Percentiles rank a stretch among this genome's conserved stretches.
Conservation (phyloP, 2,888 invertebrate species). For the Harpagoxenus sublaevis region DNA sequence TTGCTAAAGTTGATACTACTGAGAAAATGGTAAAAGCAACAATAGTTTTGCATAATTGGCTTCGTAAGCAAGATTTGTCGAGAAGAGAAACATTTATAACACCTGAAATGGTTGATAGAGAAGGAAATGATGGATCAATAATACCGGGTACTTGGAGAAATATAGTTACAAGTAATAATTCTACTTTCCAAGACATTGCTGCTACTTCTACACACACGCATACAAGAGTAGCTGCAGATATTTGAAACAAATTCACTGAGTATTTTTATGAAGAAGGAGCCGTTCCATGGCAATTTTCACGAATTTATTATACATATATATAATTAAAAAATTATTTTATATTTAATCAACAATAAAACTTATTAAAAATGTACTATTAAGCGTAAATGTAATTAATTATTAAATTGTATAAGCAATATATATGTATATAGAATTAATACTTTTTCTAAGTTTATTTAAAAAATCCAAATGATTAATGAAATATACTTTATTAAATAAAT, state of each 20-base stretch:
- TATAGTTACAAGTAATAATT: neutral
- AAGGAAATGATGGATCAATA: neutral
- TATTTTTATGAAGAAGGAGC: constrained; percentile 10
- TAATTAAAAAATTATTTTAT: neutral
- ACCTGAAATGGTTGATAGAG: neutral
- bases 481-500: neutral
- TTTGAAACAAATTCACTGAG: neutral
- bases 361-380: too few relatives aligned
- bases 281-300: constrained; percentile 2
- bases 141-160: constrained; percentile 2
- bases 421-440: too few relatives aligned
- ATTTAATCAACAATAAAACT: neutral
- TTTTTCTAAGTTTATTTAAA: neutral
- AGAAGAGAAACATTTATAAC: constrained; percentile 4
- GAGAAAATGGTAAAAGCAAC: neutral
- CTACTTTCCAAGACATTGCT: neutral
- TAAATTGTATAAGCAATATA: too few relatives aligned
- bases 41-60: neutral
- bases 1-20: neutral
- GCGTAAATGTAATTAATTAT: too few relatives aligned
- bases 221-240: neutral
- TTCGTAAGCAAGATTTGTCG: neutral
- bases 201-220: neutral
- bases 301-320: neutral
- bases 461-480: neutral